phyloP scores from a whole-genome alignment of 2,888 invertebrate genomes.

The Caenorhabditis uteleia region DNA sequence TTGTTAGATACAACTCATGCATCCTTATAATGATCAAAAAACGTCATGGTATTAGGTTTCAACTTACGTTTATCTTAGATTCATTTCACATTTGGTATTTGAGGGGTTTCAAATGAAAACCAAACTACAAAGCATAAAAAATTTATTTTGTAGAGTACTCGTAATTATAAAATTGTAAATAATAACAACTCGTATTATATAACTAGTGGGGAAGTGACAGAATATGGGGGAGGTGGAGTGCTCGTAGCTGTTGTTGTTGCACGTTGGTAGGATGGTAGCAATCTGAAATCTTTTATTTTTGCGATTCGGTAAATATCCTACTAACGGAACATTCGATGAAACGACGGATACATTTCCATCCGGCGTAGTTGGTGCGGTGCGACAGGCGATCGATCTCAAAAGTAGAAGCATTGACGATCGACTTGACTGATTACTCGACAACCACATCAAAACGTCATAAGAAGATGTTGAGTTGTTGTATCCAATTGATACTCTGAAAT shows the following conservation, averaged over 20 bases:
- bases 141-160: too few species aligned
- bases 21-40: too few species aligned
- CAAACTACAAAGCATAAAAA: too few species aligned
- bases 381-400: conserved; percentile 42
- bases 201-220: too few species aligned
- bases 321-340: conserved; percentile 47
- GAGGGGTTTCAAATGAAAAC: too few species aligned
- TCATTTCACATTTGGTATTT: too few species aligned
- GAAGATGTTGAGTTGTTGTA: conserved; percentile 44
- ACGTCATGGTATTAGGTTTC: too few species aligned
- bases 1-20: too few species aligned
- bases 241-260: conserved; percentile 44
- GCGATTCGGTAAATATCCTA: conserved; percentile 2
- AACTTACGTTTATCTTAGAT: too few species aligned
- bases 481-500: conserved; percentile 48
- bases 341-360: conserved; percentile 46
- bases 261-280: conserved; percentile 53
- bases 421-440: conserved; percentile 36
- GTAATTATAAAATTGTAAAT: too few species aligned
- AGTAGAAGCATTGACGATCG: conserved; percentile 47
- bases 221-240: conserved; percentile 35
- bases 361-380: conserved; percentile 25
- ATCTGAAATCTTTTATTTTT: conserved; percentile 14
- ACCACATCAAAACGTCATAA: conserved; percentile 56
- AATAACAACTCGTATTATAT: too few species aligned